Conservation (phyloP, 1,140 invertebrate species). For the Drosophila ohnishii region DNA sequence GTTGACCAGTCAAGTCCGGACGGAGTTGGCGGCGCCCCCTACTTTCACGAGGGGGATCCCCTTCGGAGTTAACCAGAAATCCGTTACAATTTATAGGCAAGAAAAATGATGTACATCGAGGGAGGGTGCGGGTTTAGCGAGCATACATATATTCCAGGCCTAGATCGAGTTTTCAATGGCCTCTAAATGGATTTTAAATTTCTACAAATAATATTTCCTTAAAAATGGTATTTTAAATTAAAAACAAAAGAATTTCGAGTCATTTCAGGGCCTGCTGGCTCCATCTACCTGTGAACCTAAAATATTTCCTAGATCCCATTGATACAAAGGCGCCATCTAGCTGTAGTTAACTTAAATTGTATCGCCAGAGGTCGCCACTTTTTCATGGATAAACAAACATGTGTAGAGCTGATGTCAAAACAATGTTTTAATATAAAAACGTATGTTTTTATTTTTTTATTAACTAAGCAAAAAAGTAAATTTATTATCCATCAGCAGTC, state of each 20-base stretch:
- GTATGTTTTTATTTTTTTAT: background rate
- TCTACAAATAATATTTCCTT: background rate
- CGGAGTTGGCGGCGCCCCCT: conserved; percentile 27
- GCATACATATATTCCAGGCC: accelerated
- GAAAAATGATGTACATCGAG: conserved; percentile 21
- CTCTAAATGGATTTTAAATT: too few species aligned
- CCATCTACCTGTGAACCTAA: background rate
- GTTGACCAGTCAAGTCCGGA: conserved; percentile 12
- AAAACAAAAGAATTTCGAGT: background rate
- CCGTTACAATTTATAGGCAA: conserved; percentile 46
- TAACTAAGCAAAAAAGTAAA: background rate
- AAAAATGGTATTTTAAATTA: background rate
- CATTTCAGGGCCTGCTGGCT: background rate
- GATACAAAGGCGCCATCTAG: background rate
- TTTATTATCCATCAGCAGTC: background rate
- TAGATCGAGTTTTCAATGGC: background rate
- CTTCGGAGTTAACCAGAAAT: conserved; percentile 31
- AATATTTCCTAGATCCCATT: background rate
- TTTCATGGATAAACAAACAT: background rate
- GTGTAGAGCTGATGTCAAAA: background rate
- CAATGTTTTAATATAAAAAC: background rate
- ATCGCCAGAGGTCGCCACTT: background rate
- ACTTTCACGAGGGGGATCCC: conserved; percentile 11
- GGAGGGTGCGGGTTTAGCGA: background rate
- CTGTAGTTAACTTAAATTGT: background rate